phyloP scores from a whole-genome alignment of 2,888 invertebrate species.

The Harpagoxenus sublaevis region DNA sequence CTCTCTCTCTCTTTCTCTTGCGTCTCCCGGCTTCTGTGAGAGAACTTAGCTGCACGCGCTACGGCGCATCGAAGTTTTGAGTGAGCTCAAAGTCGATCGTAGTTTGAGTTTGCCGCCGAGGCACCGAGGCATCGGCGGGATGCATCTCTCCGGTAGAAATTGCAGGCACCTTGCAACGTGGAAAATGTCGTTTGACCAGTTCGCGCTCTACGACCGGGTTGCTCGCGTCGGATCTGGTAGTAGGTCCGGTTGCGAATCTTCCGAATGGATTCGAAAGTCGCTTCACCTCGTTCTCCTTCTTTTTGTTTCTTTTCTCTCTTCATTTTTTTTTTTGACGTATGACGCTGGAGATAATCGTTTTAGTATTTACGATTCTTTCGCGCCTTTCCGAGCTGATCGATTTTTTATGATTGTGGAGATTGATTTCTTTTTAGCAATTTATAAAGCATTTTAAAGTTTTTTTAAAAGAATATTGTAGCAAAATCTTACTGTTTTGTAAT shows the following conservation, averaged over 20 bases:
- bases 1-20: constrained; percentile 14
- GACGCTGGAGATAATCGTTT: constrained; percentile 33
- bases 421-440: neutral
- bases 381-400: neutral
- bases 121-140: constrained; percentile 62
- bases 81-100: constrained; percentile 63
- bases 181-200: constrained; percentile 75
- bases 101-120: constrained; percentile 57
- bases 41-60: constrained; percentile 59
- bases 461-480: neutral
- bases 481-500: constrained; percentile 1
- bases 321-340: constrained; percentile 26
- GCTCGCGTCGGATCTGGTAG: constrained; percentile 54
- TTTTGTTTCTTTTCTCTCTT: neutral
- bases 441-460: neutral
- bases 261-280: constrained; percentile 44
- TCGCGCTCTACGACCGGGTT: constrained; percentile 63
- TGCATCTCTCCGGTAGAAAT: constrained; percentile 66
- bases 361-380: constrained; percentile 35
- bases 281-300: constrained; percentile 16
- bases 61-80: constrained; percentile 67
- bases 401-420: constrained; percentile 6
- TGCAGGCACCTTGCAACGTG: constrained; percentile 71
- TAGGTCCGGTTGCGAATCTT: constrained; percentile 57
- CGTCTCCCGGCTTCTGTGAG: constrained; percentile 53